These are phyloP conservation scores for Cisticola juncidis DNA, from an alignment of 2,113 vertebrate species.

Conservation along the genomic window DNA sequence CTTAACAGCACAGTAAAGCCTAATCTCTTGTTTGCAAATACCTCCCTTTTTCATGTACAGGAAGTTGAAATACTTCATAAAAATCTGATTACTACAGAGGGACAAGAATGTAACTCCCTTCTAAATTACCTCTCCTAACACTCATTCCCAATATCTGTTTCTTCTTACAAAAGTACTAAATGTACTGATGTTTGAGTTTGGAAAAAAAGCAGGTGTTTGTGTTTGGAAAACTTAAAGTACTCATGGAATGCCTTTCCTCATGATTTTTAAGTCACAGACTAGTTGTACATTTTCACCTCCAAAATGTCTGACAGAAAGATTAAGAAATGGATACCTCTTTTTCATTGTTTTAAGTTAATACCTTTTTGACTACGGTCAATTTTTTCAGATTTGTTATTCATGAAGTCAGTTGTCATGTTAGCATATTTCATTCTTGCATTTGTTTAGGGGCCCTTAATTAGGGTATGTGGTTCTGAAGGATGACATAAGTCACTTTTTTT, in stretches of 20 bases:
- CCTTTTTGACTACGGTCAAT: neutral
- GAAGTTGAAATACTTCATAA: neutral
- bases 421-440: neutral
- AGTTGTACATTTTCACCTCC: neutral
- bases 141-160: neutral
- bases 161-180: neutral
- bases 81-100: neutral
- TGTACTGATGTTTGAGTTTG: neutral
- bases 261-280: neutral
- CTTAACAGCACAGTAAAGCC: neutral
- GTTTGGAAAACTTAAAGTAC: neutral
- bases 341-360: neutral
- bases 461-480: neutral
- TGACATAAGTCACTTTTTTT: neutral
- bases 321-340: neutral
- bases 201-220: neutral
- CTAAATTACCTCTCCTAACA: neutral
- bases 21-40: neutral
- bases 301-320: neutral
- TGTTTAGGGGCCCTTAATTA: neutral
- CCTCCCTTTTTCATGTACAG: neutral
- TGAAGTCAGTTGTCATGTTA: neutral
- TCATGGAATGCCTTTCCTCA: neutral
- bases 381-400: neutral
- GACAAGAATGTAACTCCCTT: neutral